These are phyloP conservation scores for Gorsachius magnificus DNA, from an alignment of 2,797 vertebrate species.

Conservation along the genomic window DNA sequence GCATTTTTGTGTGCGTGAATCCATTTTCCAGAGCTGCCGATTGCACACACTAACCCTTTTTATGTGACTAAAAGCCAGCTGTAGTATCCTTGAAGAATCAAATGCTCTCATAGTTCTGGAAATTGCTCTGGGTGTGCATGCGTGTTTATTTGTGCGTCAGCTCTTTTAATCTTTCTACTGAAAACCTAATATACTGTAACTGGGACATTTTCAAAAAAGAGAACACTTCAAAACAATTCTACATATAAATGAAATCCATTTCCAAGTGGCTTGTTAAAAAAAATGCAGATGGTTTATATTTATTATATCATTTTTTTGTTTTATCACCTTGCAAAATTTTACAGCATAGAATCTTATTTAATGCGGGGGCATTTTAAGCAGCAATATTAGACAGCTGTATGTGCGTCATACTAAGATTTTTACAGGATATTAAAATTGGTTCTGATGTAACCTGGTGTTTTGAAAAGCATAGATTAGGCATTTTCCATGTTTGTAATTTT, in stretches of 20 bases:
- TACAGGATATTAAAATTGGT: constrained; percentile 77
- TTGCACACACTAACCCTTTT: constrained; percentile 44
- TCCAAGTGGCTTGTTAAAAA: constrained; percentile 77
- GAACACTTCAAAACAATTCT: constrained; percentile 78
- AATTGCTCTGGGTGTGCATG: constrained; percentile 49
- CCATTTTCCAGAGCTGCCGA: constrained; percentile 62
- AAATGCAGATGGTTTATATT: constrained; percentile 78
- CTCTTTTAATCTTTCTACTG: constrained; percentile 71
- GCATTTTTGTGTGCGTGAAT: constrained; percentile 68
- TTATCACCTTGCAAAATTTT: constrained; percentile 81
- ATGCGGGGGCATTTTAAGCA: constrained; percentile 71
- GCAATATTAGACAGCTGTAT: constrained; percentile 78
- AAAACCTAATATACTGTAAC: constrained; percentile 70
- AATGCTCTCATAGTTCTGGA: constrained; percentile 58
- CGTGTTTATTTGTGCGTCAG: constrained; percentile 53
- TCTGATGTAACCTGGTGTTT: constrained; percentile 74
- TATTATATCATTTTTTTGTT: constrained; percentile 80
- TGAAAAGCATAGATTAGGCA: constrained; percentile 64
- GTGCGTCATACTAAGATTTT: constrained; percentile 68
- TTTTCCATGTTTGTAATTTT: constrained; percentile 66
- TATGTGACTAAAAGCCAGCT: constrained; percentile 66
- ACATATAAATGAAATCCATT: constrained; percentile 77
- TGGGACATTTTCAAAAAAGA: constrained; percentile 69
- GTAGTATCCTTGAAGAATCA: constrained; percentile 66
- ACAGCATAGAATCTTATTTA: constrained; percentile 78